Conservation (phyloP, 2,113 vertebrate species). For the Peromyscus californicus region DNA sequence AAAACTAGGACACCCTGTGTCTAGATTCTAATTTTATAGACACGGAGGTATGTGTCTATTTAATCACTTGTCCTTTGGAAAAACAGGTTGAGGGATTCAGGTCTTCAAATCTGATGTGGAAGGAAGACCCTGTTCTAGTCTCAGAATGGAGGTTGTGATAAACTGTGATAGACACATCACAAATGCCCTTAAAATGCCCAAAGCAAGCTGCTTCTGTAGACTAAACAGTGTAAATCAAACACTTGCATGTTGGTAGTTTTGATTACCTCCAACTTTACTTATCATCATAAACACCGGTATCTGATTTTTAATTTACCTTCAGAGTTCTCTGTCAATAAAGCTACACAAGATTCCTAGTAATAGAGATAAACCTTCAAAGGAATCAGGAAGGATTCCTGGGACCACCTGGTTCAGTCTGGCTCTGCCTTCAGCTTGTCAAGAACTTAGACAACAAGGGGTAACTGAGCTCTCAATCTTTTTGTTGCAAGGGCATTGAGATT, state of each 20-base stretch:
- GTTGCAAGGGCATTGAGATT: neutral
- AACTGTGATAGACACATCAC: neutral
- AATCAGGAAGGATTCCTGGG: neutral
- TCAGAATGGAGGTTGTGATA: neutral
- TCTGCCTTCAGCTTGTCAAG: neutral
- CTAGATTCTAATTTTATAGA: neutral
- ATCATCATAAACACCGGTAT: neutral
- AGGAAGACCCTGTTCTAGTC: neutral
- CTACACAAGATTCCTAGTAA: no score
- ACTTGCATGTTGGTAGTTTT: neutral
- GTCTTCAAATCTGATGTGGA: neutral
- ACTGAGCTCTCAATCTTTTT: neutral
- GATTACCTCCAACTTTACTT: neutral
- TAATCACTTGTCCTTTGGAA: neutral
- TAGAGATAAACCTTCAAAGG: neutral
- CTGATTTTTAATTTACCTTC: neutral
- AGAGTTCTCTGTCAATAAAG: neutral
- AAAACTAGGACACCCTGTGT: neutral
- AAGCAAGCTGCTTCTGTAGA: neutral
- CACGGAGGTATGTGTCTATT: no score
- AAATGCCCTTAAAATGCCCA: neutral
- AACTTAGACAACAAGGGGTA: neutral
- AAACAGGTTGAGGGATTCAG: neutral
- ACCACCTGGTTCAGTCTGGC: neutral
- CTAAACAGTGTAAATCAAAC: neutral